phyloP scores from a whole-genome alignment of 2,888 invertebrate genomes.

The Drosophila neotestacea region DNA sequence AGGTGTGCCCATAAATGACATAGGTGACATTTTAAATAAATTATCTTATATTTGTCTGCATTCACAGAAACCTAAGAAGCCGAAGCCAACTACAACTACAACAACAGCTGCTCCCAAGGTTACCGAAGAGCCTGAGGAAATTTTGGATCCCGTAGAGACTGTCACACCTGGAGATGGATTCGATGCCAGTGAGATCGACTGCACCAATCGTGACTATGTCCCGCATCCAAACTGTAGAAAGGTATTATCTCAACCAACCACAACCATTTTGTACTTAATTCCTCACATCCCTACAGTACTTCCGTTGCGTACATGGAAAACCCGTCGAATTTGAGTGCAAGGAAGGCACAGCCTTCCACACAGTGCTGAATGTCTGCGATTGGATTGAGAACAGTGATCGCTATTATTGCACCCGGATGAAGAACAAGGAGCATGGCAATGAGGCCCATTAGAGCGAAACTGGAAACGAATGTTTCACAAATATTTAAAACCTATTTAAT shows the following conservation, averaged over 20 bases:
- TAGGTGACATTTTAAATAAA: neutral
- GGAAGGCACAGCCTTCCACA: slow-evolving; percentile 91
- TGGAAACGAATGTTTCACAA: slow-evolving; percentile 10
- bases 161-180: slow-evolving; percentile 26
- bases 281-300: slow-evolving; percentile 88
- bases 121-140: slow-evolving; percentile 53
- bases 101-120: slow-evolving; percentile 61
- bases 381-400: slow-evolving; percentile 92
- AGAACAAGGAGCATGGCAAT: slow-evolving; percentile 60
- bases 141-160: slow-evolving; percentile 37
- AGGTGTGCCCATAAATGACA: slow-evolving; percentile 49
- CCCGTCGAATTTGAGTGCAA: slow-evolving; percentile 90
- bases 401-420: slow-evolving; percentile 81
- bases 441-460: slow-evolving; percentile 49
- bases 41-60: neutral
- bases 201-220: slow-evolving; percentile 87
- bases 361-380: slow-evolving; percentile 90
- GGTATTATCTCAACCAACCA: slow-evolving; percentile 82
- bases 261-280: neutral
- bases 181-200: slow-evolving; percentile 84
- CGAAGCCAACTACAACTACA: slow-evolving; percentile 65
- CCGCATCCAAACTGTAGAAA: slow-evolving; percentile 87
- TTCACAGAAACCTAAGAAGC: slow-evolving; percentile 78
- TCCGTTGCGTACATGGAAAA: slow-evolving; percentile 93
- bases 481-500: slow-evolving; percentile 41